Evolutionary conservation across 2,113 vertebrate genomes (phyloP).

Genomic region (Mustelus asterias): DNA sequence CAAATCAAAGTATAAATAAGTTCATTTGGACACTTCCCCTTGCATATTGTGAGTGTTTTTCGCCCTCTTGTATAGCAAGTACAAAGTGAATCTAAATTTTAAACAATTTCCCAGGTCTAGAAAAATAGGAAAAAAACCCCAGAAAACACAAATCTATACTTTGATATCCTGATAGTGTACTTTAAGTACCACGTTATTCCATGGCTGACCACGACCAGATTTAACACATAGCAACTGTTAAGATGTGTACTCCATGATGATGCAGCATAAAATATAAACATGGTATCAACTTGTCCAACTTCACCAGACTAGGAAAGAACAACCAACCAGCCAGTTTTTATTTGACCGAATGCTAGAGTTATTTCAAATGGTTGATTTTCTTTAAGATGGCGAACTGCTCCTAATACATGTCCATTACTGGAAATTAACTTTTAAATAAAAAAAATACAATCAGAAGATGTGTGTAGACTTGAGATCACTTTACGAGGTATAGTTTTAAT

Average conservation of each 20-base stretch:
- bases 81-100: slow-evolving; percentile 20
- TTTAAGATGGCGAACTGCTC: background rate
- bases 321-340: background rate
- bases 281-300: background rate
- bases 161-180: slow-evolving; percentile 15
- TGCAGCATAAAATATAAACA: slow-evolving; percentile 10
- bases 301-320: background rate
- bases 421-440: slow-evolving; percentile 23
- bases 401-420: slow-evolving; percentile 9
- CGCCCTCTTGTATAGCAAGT: slow-evolving; percentile 6
- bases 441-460: slow-evolving; percentile 26
- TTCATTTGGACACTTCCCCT: slow-evolving; percentile 52
- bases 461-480: slow-evolving; percentile 32
- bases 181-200: background rate
- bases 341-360: background rate
- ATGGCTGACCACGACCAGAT: background rate
- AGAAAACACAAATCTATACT: slow-evolving; percentile 24
- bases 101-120: background rate
- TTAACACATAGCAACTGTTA: slow-evolving; percentile 23
- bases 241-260: background rate
- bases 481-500: slow-evolving; percentile 36
- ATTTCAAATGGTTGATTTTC: background rate
- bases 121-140: background rate
- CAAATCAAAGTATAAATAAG: slow-evolving; percentile 66
- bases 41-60: slow-evolving; percentile 53